phyloP scores from a whole-genome alignment of 2,113 vertebrate species.

The Taurulus bubalis region DNA sequence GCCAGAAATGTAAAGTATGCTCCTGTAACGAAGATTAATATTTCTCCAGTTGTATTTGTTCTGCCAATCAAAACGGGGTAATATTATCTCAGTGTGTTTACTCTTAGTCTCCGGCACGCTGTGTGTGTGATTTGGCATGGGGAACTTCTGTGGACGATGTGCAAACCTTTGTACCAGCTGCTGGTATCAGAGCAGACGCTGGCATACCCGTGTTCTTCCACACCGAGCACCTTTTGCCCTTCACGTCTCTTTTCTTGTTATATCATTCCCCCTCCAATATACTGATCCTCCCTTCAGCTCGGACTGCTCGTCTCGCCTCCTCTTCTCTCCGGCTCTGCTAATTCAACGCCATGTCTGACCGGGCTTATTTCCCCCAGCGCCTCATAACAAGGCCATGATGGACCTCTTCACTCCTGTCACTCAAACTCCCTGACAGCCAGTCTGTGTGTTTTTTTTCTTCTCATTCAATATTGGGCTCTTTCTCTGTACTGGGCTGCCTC shows the following conservation, averaged over 20 bases:
- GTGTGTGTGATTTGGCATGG: background rate
- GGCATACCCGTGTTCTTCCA: background rate
- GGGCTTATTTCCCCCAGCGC: conserved; percentile 35
- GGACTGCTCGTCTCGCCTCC: conserved; percentile 13
- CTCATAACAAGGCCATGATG: conserved; percentile 68
- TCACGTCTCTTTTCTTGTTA: background rate
- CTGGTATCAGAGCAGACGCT: conserved; percentile 13
- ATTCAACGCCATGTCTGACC: conserved; percentile 63
- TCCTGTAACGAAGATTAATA: conserved; percentile 34
- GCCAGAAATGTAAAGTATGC: conserved; percentile 14
- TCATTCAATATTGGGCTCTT: conserved; percentile 22
- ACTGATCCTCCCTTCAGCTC: conserved; percentile 14
- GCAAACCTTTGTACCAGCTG: background rate
- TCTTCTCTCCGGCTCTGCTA: conserved; percentile 46
- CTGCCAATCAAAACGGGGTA: conserved; percentile 8
- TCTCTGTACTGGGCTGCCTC: conserved; percentile 32
- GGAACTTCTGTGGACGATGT: conserved; percentile 1
- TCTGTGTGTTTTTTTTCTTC: conserved; percentile 20
- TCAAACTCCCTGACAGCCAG: conserved; percentile 57
- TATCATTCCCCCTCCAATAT: conserved; percentile 19
- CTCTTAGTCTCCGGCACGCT: background rate
- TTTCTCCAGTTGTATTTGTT: conserved; percentile 43
- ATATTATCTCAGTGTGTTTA: conserved; percentile 32
- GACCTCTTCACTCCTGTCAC: conserved; percentile 70
- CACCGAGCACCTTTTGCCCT: conserved; percentile 15